phyloP scores from a whole-genome alignment of 1,140 invertebrate species.

The Drosophila sproati region DNA sequence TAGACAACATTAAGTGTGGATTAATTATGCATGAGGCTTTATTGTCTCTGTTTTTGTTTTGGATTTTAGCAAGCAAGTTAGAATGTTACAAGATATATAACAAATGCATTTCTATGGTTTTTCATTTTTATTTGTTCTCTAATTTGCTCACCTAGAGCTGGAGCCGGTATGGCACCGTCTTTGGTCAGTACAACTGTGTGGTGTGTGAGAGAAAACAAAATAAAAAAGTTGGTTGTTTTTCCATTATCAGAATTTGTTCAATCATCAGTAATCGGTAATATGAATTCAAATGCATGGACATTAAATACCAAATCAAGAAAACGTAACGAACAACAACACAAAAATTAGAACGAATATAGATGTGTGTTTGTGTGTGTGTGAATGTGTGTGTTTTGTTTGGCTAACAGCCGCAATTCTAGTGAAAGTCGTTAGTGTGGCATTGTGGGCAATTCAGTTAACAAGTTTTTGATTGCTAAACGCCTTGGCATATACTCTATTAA shows the following conservation, averaged over 20 bases:
- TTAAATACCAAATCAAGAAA: slow-evolving; percentile 52
- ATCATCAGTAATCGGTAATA: slow-evolving; percentile 41
- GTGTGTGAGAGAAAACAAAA: slow-evolving; percentile 72
- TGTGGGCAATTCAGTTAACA: slow-evolving; percentile 62
- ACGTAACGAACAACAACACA: slow-evolving; percentile 44
- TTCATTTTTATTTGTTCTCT: slow-evolving; percentile 47
- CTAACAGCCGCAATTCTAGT: slow-evolving; percentile 62
- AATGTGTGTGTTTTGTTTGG: slow-evolving; percentile 21
- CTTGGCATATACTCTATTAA: slow-evolving; percentile 51
- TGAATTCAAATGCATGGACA: slow-evolving; percentile 49
- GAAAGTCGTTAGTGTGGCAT: slow-evolving; percentile 48
- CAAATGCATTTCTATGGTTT: slow-evolving; percentile 34
- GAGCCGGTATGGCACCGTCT: slow-evolving; percentile 89
- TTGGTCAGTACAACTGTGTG: slow-evolving; percentile 89
- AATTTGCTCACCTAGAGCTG: slow-evolving; percentile 88
- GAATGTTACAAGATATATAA: slow-evolving; percentile 39
- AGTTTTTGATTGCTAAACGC: slow-evolving; percentile 59
- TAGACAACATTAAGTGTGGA: slow-evolving; percentile 37
- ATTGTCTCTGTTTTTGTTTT: slow-evolving; percentile 17
- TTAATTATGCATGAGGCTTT: slow-evolving; percentile 43
- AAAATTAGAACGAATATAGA: slow-evolving; percentile 43
- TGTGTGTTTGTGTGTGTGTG: slow-evolving; percentile 19
- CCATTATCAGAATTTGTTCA: slow-evolving; percentile 39
- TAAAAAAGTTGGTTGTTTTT: slow-evolving; percentile 57
- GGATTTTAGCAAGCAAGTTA: slow-evolving; percentile 28